These are phyloP conservation scores for Amphimedon queenslandica DNA, from an alignment of 37 sponge, comb jelly and placozoan species.

Conservation along the genomic window DNA sequence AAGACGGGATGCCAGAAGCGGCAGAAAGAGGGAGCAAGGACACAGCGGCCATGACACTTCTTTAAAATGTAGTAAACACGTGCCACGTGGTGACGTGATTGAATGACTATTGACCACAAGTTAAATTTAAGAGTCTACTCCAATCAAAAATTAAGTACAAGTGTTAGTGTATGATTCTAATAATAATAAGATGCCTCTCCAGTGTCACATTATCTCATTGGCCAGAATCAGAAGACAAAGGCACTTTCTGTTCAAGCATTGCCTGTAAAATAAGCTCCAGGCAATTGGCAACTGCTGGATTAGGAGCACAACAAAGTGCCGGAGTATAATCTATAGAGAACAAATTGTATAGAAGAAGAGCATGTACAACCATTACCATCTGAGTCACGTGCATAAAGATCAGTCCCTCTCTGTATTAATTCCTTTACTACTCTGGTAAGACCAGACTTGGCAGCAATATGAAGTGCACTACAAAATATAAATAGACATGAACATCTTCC, in stretches of 20 bases:
- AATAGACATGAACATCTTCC: neutral
- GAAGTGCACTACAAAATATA: slow-evolving; percentile 49
- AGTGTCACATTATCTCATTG: too few species aligned
- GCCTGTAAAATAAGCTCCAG: slow-evolving; percentile 67
- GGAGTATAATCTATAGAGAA: slow-evolving; percentile 45
- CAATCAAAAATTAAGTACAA: too few species aligned
- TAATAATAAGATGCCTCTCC: too few species aligned
- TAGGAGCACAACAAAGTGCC: slow-evolving; percentile 69
- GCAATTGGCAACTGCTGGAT: slow-evolving; percentile 57
- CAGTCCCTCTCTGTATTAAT: slow-evolving; percentile 56
- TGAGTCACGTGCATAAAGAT: slow-evolving; percentile 50
- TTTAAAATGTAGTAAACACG: too few species aligned
- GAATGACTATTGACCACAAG: too few species aligned
- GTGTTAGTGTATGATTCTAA: too few species aligned
- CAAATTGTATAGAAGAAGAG: neutral
- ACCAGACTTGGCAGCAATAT: slow-evolving; percentile 76
- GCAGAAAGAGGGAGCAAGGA: too few species aligned
- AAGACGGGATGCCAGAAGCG: too few species aligned
- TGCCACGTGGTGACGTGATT: too few species aligned
- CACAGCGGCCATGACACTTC: too few species aligned
- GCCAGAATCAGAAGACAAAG: too few species aligned
- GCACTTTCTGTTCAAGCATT: slow-evolving; percentile 53
- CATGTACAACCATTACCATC: slow-evolving; percentile 40
- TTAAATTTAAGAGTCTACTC: too few species aligned
- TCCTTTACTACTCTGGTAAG: slow-evolving; percentile 72